These are phyloP conservation scores for Phasia obesa DNA, from an alignment of 2,888 invertebrate species.

Conservation along the genomic window DNA sequence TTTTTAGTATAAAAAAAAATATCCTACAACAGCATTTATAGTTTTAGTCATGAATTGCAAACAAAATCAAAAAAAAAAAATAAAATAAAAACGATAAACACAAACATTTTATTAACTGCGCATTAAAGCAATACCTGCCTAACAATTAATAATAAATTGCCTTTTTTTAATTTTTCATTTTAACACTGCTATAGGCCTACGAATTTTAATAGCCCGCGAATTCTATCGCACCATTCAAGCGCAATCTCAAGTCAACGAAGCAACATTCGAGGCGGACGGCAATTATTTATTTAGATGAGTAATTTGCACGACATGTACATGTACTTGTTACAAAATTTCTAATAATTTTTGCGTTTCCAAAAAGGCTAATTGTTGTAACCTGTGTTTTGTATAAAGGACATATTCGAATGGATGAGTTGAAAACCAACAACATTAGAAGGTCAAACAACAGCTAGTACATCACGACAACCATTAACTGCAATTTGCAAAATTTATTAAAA, in stretches of 20 bases:
- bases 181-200: constrained; percentile 76
- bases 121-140: neutral
- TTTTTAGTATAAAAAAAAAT: no score
- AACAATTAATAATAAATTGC: constrained; percentile 19
- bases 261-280: constrained; percentile 27
- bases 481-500: neutral
- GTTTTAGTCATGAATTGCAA: neutral
- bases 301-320: constrained; percentile 62
- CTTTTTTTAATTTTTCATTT: constrained; percentile 43
- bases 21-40: neutral
- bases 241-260: constrained; percentile 43
- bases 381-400: constrained; percentile 1
- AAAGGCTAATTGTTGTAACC: neutral
- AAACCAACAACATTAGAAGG: constrained; percentile 11
- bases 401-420: constrained; percentile 11
- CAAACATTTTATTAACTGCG: constrained; percentile 40
- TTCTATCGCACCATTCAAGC: constrained; percentile 47
- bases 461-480: constrained; percentile 8
- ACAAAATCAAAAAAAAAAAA: no score
- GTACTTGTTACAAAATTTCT: constrained; percentile 29
- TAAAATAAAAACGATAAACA: neutral
- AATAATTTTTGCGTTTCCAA: neutral
- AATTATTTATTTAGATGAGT: constrained; percentile 65
- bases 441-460: constrained; percentile 22
- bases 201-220: constrained; percentile 78